phyloP scores from a whole-genome alignment of 2,888 invertebrate species.

The Tromatobia lineatoria region DNA sequence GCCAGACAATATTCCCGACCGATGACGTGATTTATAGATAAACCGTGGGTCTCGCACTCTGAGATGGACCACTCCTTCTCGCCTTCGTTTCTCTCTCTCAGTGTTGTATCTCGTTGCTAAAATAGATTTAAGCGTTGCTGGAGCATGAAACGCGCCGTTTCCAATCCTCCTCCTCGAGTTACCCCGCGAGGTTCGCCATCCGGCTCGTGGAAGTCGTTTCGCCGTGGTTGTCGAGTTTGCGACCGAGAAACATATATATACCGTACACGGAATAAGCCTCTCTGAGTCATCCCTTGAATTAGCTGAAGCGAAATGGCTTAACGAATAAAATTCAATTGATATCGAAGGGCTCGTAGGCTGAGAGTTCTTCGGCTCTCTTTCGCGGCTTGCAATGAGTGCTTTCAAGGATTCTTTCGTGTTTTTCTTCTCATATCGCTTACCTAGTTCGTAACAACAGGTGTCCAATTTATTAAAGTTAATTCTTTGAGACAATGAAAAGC shows the following conservation, averaged over 20 bases:
- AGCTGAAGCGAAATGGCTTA: constrained; percentile 54
- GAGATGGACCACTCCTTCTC: constrained; percentile 58
- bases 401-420: background rate
- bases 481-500: background rate
- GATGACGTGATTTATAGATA: constrained; percentile 65
- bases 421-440: background rate
- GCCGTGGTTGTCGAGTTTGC: constrained; percentile 19
- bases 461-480: background rate
- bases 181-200: constrained; percentile 58
- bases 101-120: constrained; percentile 52
- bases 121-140: constrained; percentile 66
- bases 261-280: constrained; percentile 41
- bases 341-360: constrained; percentile 42
- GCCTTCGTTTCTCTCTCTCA: constrained; percentile 21
- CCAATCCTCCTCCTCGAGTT: constrained; percentile 58
- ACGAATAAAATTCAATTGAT: constrained; percentile 65
- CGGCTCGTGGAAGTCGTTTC: constrained; percentile 53
- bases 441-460: background rate
- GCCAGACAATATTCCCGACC: constrained; percentile 42
- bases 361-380: background rate
- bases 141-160: constrained; percentile 66
- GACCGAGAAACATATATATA: constrained; percentile 26
- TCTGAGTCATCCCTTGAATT: constrained; percentile 69
- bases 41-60: constrained; percentile 36
- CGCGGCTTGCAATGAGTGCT: background rate